A percentile compares a stretch with the other conserved stretches of the same genome.
Evolutionary conservation across 2,888 invertebrate genomes (phyloP).

Genomic region (Microplitis manilae): DNA sequence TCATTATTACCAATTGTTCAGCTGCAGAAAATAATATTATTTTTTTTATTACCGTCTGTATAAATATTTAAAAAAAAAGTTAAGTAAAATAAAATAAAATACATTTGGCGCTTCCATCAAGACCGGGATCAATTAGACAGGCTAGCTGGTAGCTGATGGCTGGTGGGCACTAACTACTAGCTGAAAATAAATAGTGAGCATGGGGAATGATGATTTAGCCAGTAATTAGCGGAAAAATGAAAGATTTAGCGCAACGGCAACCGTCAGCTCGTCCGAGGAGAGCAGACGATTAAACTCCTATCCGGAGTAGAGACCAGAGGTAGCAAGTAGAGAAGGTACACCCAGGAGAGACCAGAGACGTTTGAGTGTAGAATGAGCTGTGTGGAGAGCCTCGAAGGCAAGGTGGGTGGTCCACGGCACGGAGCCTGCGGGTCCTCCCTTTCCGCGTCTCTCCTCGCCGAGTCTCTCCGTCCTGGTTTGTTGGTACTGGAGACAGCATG

Average conservation of each 20-base stretch:
- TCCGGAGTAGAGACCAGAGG: not conserved
- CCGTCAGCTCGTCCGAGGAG: constrained; percentile 34
- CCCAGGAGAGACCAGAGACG: not conserved
- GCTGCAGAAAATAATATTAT: constrained; percentile 9
- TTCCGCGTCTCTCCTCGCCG: constrained; percentile 21
- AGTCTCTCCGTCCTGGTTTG: constrained; percentile 28
- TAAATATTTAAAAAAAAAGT: not conserved
- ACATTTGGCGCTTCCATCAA: no score
- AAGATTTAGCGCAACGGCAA: constrained; percentile 33
- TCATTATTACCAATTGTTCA: constrained; percentile 30
- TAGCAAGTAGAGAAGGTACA: not conserved
- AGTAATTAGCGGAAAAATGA: constrained; percentile 32
- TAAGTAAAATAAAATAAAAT: no score
- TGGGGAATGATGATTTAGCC: not conserved
- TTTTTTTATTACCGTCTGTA: not conserved
- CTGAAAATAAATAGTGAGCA: not conserved
- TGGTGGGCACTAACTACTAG: no score
- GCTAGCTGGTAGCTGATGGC: no score
- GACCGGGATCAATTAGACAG: no score
- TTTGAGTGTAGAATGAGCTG: not conserved
- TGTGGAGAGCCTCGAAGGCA: constrained; percentile 44
- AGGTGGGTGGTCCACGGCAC: constrained; percentile 51
- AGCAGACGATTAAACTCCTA: constrained; percentile 35
- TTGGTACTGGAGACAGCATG: not conserved
- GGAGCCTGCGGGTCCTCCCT: constrained; percentile 49